Evolutionary conservation across 2,888 invertebrate species (phyloP), one percentile per base, ranked within the genome.

Genomic region (Nasonia oneida): DNA sequence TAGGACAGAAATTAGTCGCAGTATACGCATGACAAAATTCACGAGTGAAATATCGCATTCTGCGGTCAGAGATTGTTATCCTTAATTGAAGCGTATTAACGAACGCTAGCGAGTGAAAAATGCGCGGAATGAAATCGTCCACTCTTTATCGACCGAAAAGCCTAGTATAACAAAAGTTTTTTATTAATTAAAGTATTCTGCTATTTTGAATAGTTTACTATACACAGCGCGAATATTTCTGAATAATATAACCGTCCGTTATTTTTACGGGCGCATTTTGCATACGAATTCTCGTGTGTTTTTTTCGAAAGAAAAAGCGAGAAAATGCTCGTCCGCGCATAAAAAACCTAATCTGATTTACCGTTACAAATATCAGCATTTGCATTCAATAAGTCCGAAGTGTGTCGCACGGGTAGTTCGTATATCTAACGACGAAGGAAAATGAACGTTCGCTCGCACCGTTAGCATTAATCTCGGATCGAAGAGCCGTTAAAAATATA

Each of bases 91-190:
- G n/a, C 23, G 42, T 37, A 61, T 57, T 50, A 64, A 84, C 29
- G 29, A 83, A 57, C 39, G 57, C 50, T 37, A 29, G 57, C 18
- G 18, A 33, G 29, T 76, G 42, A 71, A 10, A 74, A 42, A 74
- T 71, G 42, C 61, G 29, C 73, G 1, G 47, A 74, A 23, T n/a
- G 77, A 33, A 75, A 84, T 84, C 80, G 80, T 79, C 80, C 37
- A 47, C 42, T 75, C 14, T 37, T 74, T 75, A 80, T 84, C 74
- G 80, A 57, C 67, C 53, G 37, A 75, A 74, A 77, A 80, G 14
- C 75, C 37, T 33, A 15, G 18, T 8, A 29, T 29, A 67, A 67
- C 67, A 67, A 67, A 33, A 33, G 3, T 14, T 67, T 33, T 14
- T 67, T 4, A 3, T 12, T 67, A 33, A 14, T 23, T 67, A 67